phyloP scores from a whole-genome alignment of 2,113 vertebrate genomes.

The Oncorhynchus gorbuscha region DNA sequence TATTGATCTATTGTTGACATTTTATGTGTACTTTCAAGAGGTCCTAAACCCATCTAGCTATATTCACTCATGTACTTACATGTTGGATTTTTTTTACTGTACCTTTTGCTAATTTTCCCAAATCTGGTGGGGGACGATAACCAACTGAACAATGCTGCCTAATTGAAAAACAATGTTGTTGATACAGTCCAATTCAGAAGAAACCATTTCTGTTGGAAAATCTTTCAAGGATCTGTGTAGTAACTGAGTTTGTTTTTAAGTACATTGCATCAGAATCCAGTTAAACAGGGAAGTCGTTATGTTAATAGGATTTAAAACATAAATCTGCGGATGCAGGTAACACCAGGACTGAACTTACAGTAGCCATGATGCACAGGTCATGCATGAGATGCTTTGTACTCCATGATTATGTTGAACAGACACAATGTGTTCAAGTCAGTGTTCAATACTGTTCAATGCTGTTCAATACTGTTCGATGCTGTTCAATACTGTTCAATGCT shows the following conservation, averaged over 20 bases:
- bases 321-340: slow-evolving; percentile 49
- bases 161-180: slow-evolving; percentile 43
- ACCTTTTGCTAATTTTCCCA: slow-evolving; percentile 74
- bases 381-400: slow-evolving; percentile 29
- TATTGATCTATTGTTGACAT: not conserved
- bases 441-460: not conserved
- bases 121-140: slow-evolving; percentile 68
- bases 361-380: slow-evolving; percentile 3
- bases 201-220: slow-evolving; percentile 33
- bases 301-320: slow-evolving; percentile 62
- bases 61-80: not conserved
- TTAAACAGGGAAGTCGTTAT: slow-evolving; percentile 72
- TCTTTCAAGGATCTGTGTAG: slow-evolving; percentile 43
- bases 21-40: not conserved
- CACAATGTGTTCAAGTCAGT: not conserved
- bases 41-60: no score
- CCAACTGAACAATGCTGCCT: slow-evolving; percentile 36
- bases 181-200: slow-evolving; percentile 12
- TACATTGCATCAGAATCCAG: slow-evolving; percentile 63
- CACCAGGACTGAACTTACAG: slow-evolving; percentile 23
- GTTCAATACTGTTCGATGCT: no score
- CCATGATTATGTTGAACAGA: not conserved
- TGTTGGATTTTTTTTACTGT: slow-evolving; percentile 1
- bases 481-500: not conserved
- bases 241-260: slow-evolving; percentile 68